phyloP scores from a whole-genome alignment of 2,113 vertebrate genomes.

The Sterrhoptilus dennistouni region DNA sequence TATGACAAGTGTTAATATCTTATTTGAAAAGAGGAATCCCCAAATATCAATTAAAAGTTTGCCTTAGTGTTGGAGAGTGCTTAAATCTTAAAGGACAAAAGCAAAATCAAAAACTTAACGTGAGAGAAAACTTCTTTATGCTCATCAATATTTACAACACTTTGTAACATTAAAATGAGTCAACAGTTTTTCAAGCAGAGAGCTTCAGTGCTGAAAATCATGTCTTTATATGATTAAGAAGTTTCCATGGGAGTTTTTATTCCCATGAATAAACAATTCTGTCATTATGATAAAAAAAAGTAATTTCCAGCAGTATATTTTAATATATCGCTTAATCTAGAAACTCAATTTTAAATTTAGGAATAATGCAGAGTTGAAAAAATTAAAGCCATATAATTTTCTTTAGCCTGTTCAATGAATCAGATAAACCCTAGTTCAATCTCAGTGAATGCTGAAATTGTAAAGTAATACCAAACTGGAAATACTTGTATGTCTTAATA shows the following conservation, averaged over 20 bases:
- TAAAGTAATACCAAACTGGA: neutral
- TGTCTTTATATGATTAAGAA: neutral
- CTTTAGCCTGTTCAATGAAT: neutral
- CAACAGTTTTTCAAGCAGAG: neutral
- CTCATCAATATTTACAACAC: too few species aligned
- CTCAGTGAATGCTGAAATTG: neutral
- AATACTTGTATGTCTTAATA: neutral
- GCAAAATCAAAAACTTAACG: neutral
- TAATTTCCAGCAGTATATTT: neutral
- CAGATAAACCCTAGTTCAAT: neutral
- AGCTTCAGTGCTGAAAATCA: neutral
- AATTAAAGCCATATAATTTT: neutral
- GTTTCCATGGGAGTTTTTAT: neutral
- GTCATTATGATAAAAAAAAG: neutral
- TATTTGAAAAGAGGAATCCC: constrained; percentile 6
- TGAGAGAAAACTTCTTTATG: neutral
- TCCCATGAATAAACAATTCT: neutral
- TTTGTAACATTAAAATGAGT: neutral
- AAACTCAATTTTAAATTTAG: neutral
- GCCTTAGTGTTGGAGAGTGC: neutral
- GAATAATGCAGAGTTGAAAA: neutral
- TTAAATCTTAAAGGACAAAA: neutral
- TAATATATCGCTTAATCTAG: neutral
- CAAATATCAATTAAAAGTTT: constrained; percentile 29
- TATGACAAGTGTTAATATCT: constrained; percentile 20